Evolutionary conservation across 2,888 invertebrate genomes (phyloP).

Genomic region (Stenurella melanura): DNA sequence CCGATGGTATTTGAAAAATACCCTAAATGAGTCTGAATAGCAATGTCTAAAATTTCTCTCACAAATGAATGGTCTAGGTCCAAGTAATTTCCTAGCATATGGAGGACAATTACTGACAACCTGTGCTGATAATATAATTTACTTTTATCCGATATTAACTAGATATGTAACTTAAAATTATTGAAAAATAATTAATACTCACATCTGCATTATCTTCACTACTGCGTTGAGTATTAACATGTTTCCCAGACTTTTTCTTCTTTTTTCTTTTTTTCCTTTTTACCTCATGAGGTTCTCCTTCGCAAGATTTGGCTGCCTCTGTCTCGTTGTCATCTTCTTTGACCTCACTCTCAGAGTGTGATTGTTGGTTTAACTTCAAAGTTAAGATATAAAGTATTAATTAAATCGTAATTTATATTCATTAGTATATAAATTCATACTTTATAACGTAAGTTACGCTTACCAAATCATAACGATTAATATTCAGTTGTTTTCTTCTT

Average conservation of each 20-base stretch:
- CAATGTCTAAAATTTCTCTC: too few species aligned
- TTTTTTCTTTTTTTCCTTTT: slow-evolving; percentile 77
- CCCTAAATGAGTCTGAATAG: too few species aligned
- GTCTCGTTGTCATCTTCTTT: slow-evolving; percentile 82
- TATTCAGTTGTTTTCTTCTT: slow-evolving; percentile 77
- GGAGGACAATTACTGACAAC: too few species aligned
- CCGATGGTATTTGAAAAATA: too few species aligned
- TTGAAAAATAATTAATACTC: slow-evolving; percentile 53
- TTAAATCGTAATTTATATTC: neutral
- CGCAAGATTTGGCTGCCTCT: slow-evolving; percentile 76
- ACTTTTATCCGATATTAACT: too few species aligned
- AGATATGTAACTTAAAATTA: neutral
- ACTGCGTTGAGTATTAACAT: slow-evolving; percentile 74
- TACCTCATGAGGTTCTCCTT: slow-evolving; percentile 73
- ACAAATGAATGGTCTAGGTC: too few species aligned
- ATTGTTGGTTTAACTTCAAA: slow-evolving; percentile 79
- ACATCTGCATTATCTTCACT: slow-evolving; percentile 81
- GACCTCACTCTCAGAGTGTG: slow-evolving; percentile 81
- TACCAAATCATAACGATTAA: slow-evolving; percentile 84
- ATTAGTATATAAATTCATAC: neutral
- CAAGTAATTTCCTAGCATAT: too few species aligned
- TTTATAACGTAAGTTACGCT: slow-evolving; percentile 58
- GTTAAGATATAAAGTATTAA: neutral
- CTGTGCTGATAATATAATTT: too few species aligned
- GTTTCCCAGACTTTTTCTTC: slow-evolving; percentile 79